Conservation (phyloP, 2,113 vertebrate genomes). For the Notechis scutatus region DNA sequence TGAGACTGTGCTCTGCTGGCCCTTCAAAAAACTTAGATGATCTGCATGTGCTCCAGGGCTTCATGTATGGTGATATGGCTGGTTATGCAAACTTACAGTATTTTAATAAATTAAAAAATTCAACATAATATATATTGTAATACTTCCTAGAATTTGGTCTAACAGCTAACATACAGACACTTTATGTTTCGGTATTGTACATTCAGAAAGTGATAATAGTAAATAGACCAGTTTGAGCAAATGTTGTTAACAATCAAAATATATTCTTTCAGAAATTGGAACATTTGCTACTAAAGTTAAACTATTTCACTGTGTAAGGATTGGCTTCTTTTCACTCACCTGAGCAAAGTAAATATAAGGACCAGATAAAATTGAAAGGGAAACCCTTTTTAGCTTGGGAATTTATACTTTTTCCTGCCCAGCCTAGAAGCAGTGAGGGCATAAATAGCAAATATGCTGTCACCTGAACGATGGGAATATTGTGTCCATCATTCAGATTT, state of each 20-base stretch:
- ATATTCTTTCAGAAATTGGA: neutral
- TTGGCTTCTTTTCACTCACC: neutral
- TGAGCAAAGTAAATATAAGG: neutral
- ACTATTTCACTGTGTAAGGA: neutral
- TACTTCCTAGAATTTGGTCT: slow-evolving; percentile 35
- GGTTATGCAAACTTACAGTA: neutral
- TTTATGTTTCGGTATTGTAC: slow-evolving; percentile 4
- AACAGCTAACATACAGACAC: slow-evolving; percentile 29
- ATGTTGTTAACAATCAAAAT: neutral
- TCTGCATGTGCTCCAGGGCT: neutral
- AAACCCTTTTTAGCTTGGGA: neutral
- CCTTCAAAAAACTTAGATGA: neutral
- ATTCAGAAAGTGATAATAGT: neutral
- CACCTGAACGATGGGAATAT: neutral
- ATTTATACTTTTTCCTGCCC: neutral
- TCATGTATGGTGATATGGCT: neutral
- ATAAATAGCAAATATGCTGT: neutral
- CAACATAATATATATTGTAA: neutral
- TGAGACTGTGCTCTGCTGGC: neutral
- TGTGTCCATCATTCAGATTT: neutral
- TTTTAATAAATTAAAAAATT: neutral
- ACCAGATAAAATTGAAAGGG: neutral
- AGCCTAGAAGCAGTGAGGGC: neutral
- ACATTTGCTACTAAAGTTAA: neutral
- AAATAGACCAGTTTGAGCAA: neutral